Conservation (phyloP, 2,113 vertebrate species). For the Oxyura jamaicensis region DNA sequence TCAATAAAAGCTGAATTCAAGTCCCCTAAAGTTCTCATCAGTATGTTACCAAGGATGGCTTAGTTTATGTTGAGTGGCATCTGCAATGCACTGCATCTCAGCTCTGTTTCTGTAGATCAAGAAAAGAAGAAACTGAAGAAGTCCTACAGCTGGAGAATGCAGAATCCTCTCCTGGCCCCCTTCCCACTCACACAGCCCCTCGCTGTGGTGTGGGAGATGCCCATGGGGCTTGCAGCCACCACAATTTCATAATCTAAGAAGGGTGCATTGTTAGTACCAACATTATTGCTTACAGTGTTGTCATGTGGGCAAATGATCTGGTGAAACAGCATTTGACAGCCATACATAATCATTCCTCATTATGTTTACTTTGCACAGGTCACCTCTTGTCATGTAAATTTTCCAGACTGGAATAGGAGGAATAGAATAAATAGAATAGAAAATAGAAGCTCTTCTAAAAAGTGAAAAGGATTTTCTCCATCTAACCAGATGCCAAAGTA, state of each 20-base stretch:
- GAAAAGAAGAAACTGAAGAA: background rate
- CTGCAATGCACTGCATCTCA: background rate
- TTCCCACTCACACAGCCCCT: background rate
- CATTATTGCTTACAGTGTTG: accelerated
- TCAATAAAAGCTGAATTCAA: background rate
- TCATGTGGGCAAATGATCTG: background rate
- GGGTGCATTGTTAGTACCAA: background rate
- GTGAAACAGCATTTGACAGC: background rate
- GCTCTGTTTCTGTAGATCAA: background rate
- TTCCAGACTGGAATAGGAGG: background rate
- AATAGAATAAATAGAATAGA: background rate
- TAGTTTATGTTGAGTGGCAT: background rate
- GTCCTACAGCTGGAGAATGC: background rate
- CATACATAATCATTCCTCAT: background rate
- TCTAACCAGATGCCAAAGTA: background rate
- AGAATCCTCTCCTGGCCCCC: background rate
- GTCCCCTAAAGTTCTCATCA: background rate
- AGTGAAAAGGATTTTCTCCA: background rate
- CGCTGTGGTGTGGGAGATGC: background rate
- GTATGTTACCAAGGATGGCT: background rate
- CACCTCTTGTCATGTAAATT: background rate
- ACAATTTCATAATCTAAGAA: background rate
- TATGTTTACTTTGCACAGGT: background rate
- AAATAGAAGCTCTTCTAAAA: background rate
- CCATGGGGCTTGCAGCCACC: background rate